These are phyloP conservation scores for Microhierax caerulescens DNA, from an alignment of 2,797 vertebrate genomes.

Conservation along the genomic window DNA sequence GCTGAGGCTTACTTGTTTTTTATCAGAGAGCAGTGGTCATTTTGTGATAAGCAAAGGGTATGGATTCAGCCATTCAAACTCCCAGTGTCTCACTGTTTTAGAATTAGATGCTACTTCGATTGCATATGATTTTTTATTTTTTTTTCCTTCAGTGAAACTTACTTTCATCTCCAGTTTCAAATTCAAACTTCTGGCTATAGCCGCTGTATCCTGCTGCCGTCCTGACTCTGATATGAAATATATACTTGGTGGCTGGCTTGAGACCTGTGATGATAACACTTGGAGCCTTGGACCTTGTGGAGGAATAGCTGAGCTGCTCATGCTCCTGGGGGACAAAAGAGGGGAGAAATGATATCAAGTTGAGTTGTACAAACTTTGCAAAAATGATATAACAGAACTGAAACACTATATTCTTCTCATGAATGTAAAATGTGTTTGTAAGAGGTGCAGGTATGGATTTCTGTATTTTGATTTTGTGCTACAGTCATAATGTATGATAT, in stretches of 20 bases:
- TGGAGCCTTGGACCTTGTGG: conserved; percentile 90
- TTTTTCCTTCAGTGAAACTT: conserved; percentile 68
- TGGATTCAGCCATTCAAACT: not conserved
- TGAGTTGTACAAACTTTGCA: conserved; percentile 33
- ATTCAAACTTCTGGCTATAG: conserved; percentile 92
- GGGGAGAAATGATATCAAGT: conserved; percentile 60
- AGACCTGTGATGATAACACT: conserved; percentile 93
- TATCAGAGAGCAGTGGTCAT: not conserved
- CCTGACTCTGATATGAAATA: conserved; percentile 91
- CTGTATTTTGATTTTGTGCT: not conserved
- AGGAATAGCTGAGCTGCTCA: conserved; percentile 93
- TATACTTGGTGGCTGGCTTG: conserved; percentile 91
- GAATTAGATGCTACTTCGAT: not conserved
- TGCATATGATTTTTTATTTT: not conserved
- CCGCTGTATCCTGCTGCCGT: conserved; percentile 89
- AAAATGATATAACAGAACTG: conserved; percentile 25
- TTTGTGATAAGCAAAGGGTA: not conserved
- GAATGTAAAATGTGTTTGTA: conserved; percentile 42
- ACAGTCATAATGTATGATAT: conserved; percentile 30
- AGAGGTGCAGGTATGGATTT: conserved; percentile 29
- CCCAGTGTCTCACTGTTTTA: not conserved
- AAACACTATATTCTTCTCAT: conserved; percentile 33
- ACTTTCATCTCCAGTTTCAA: conserved; percentile 95
- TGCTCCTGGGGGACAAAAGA: conserved; percentile 84
- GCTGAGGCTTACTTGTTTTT: not conserved